These are phyloP conservation scores for Heliconius congener DNA, from an alignment of 1,140 invertebrate genomes.

Conservation along the genomic window DNA sequence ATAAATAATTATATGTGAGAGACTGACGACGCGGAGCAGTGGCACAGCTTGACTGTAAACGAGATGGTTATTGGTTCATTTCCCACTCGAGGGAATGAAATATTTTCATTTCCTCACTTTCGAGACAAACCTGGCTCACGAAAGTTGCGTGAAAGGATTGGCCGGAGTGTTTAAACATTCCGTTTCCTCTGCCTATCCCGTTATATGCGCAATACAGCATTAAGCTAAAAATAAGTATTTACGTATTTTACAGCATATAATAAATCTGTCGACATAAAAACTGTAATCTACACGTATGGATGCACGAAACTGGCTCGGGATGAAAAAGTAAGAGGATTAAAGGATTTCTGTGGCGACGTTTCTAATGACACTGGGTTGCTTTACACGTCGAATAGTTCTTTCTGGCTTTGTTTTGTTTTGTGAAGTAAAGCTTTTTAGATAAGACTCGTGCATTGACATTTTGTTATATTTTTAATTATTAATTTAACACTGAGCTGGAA, in stretches of 20 bases:
- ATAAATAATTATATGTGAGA: too few species aligned
- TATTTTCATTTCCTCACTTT: too few species aligned
- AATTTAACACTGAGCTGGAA: too few species aligned
- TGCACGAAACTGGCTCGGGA: slow-evolving; percentile 2
- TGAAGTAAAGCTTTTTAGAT: too few species aligned
- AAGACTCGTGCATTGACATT: too few species aligned
- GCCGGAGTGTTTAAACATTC: not conserved
- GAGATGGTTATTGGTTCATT: too few species aligned
- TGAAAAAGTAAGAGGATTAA: slow-evolving; percentile 13
- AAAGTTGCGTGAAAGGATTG: too few species aligned
- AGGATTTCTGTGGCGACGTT: slow-evolving; percentile 6
- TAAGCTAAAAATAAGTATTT: not conserved
- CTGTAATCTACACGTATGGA: not conserved
- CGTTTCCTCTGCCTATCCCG: not conserved
- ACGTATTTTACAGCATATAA: not conserved
- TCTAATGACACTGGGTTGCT: slow-evolving; percentile 8
- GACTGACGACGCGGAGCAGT: too few species aligned
- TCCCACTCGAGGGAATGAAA: too few species aligned
- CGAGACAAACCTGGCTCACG: too few species aligned
- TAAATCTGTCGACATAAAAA: slow-evolving; percentile 15
- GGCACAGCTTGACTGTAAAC: too few species aligned
- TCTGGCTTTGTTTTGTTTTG: not conserved
- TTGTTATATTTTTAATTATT: too few species aligned
- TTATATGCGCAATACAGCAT: not conserved
- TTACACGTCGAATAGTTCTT: not conserved